These are phyloP conservation scores for Cettia cetti DNA, from an alignment of 2,113 vertebrate species.

Conservation along the genomic window DNA sequence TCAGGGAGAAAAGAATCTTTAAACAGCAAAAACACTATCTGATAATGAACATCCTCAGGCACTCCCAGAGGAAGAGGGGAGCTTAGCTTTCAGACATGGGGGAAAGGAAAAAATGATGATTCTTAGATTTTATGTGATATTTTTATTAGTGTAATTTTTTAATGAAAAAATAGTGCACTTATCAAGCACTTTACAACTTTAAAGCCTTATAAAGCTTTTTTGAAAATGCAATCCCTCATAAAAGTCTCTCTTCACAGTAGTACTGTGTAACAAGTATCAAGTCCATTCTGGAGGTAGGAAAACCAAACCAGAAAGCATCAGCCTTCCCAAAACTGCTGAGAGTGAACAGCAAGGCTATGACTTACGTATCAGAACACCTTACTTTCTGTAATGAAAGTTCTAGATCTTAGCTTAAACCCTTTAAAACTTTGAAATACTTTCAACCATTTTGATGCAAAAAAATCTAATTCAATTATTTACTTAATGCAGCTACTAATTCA, in stretches of 20 bases:
- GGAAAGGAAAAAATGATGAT: slow-evolving; percentile 1
- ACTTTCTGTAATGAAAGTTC: background rate
- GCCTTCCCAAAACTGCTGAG: background rate
- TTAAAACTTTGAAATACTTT: background rate
- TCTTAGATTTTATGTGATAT: background rate
- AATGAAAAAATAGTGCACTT: slow-evolving; percentile 47
- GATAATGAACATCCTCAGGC: slow-evolving; percentile 6
- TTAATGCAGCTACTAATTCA: background rate
- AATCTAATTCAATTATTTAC: background rate
- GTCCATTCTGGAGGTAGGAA: background rate
- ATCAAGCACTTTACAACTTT: slow-evolving; percentile 33
- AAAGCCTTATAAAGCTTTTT: slow-evolving; percentile 10
- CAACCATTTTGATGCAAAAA: background rate
- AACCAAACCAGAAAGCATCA: background rate
- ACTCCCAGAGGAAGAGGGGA: background rate
- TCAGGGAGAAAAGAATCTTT: background rate
- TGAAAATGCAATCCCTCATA: background rate
- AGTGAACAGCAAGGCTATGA: background rate
- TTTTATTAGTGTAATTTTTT: slow-evolving; percentile 25
- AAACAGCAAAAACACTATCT: background rate
- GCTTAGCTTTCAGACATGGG: background rate
- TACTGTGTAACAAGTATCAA: background rate
- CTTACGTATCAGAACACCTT: background rate
- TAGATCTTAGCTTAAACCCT: background rate
- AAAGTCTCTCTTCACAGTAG: background rate